These are phyloP conservation scores for Spilogale gracilis DNA, from an alignment of 2,113 vertebrate genomes.

Conservation along the genomic window DNA sequence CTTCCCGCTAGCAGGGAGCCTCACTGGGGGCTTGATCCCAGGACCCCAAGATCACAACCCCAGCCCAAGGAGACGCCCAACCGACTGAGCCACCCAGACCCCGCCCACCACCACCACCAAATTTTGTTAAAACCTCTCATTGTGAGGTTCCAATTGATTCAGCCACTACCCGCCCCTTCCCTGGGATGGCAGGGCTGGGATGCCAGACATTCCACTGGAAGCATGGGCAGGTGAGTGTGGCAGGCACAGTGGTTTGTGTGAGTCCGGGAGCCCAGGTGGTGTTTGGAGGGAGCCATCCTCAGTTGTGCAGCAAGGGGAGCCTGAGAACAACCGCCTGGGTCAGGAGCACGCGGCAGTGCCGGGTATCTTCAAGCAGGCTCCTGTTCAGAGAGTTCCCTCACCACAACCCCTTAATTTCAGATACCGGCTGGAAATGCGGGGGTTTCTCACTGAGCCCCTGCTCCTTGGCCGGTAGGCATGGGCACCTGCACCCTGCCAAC, in stretches of 20 bases:
- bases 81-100: too few relatives aligned
- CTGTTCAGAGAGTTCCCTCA: neutral
- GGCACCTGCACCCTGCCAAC: rapidly evolving
- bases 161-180: too few relatives aligned
- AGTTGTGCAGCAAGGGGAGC: neutral
- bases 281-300: neutral
- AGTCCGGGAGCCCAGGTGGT: neutral
- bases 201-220: neutral
- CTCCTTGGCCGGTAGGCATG: rapidly evolving
- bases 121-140: neutral
- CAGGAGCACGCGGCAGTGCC: neutral
- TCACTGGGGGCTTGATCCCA: too few relatives aligned
- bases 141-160: neutral
- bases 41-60: too few relatives aligned
- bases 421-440: rapidly evolving
- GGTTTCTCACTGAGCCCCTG: rapidly evolving
- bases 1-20: too few relatives aligned
- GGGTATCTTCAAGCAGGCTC: neutral
- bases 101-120: neutral
- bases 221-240: neutral
- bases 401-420: neutral
- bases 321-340: rapidly evolving
- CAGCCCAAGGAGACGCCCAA: too few relatives aligned
- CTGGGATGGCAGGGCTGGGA: neutral
- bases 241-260: neutral